Percentiles rank a stretch among this genome's conserved stretches.
Evolutionary conservation across 2,113 vertebrate genomes (phyloP).

Genomic region (Corvus moneduloides): DNA sequence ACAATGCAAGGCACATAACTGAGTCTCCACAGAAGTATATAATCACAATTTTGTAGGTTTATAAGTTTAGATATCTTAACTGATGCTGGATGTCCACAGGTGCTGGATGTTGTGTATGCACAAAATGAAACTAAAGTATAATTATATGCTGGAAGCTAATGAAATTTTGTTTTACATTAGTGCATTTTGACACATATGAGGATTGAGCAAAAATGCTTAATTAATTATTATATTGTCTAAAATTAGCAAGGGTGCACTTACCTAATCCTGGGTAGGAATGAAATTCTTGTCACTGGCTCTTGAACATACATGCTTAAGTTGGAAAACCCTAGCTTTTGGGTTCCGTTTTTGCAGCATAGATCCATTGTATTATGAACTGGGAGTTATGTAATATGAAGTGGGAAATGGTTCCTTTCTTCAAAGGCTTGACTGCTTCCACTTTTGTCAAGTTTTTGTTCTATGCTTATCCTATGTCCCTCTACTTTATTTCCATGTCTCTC

Average conservation of each 20-base stretch:
- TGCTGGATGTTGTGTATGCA: background rate
- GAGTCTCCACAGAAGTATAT: background rate
- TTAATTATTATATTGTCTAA: background rate
- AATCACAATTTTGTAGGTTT: background rate
- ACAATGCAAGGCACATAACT: background rate
- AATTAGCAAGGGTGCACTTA: background rate
- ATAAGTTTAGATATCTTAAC: background rate
- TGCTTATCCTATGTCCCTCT: background rate
- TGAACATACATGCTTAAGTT: background rate
- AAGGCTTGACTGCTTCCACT: background rate
- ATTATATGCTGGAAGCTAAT: background rate
- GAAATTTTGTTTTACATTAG: background rate
- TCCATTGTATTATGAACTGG: background rate
- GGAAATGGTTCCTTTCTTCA: background rate
- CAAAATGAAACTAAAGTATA: background rate
- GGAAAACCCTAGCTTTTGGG: background rate
- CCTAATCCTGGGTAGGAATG: background rate
- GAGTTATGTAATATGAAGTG: background rate
- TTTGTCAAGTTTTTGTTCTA: background rate
- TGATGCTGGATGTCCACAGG: background rate
- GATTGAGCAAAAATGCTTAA: background rate
- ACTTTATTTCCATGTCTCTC: background rate
- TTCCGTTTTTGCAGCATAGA: background rate
- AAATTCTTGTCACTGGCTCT: background rate
- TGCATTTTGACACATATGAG: background rate